Evolutionary conservation across 2,888 invertebrate species (phyloP).

Genomic region (Pachycephus smyrnensis): DNA sequence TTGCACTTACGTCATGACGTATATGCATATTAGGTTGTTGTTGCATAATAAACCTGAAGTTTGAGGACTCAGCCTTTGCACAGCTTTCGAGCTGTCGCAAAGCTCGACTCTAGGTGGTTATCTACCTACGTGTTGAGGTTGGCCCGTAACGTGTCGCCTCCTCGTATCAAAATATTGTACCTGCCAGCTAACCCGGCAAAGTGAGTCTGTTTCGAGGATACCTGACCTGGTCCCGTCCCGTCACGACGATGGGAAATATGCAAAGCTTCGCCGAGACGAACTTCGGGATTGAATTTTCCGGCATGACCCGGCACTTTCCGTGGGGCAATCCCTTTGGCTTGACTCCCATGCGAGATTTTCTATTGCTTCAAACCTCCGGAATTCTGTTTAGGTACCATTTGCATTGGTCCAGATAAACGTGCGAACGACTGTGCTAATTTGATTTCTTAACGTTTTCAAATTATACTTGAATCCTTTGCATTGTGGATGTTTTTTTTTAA

Average conservation of each 20-base stretch:
- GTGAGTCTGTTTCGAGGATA: constrained; percentile 16
- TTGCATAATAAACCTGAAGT: constrained; percentile 43
- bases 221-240: not conserved
- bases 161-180: constrained; percentile 51
- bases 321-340: constrained; percentile 11
- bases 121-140: constrained; percentile 7
- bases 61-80: constrained; percentile 36
- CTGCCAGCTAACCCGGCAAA: constrained; percentile 21
- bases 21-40: constrained; percentile 9
- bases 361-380: no score
- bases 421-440: not conserved
- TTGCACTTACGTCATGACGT: not conserved
- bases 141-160: constrained; percentile 36
- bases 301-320: constrained; percentile 13
- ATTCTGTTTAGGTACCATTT: no score
- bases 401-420: not conserved
- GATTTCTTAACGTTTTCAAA: not conserved
- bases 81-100: constrained; percentile 29
- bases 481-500: not conserved
- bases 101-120: constrained; percentile 20
- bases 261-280: constrained; percentile 16
- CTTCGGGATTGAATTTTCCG: constrained; percentile 41
- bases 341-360: not conserved
- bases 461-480: no score
- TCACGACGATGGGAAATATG: constrained; percentile 6